A percentile compares a stretch with the other conserved stretches of the same genome.
Conservation (phyloP, 1,140 invertebrate genomes). For the Sitobion miscanthi region DNA sequence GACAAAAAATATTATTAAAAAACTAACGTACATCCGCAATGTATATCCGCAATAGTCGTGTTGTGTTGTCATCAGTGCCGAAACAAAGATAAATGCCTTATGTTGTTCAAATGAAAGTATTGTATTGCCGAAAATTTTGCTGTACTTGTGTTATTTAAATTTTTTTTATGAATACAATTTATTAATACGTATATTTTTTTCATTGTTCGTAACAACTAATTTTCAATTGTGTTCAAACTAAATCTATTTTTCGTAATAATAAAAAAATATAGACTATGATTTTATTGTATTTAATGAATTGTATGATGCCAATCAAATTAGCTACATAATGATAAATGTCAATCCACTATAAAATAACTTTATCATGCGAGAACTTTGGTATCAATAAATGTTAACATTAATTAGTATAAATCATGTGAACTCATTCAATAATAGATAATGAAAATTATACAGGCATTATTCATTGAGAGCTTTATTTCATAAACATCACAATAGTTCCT, state of each 20-base stretch:
- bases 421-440: not conserved
- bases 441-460: not conserved
- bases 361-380: not conserved
- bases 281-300: not conserved
- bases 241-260: not conserved
- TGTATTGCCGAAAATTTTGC: not conserved
- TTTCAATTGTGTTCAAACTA: not conserved
- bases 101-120: not conserved
- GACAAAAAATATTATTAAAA: not conserved
- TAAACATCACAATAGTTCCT: not conserved
- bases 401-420: not conserved
- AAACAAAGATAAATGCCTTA: not conserved
- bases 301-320: not conserved
- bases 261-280: not conserved
- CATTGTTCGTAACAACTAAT: not conserved
- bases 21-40: not conserved
- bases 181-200: not conserved
- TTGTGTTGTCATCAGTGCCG: not conserved
- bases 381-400: not conserved
- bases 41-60: not conserved
- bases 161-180: not conserved
- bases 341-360: not conserved
- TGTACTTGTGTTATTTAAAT: not conserved
- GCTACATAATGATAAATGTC: not conserved
- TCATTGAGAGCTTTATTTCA: not conserved